A percentile compares a stretch with the other conserved stretches of the same genome.
These are phyloP conservation scores for Alosa sapidissima DNA, from an alignment of 2,797 vertebrate species.

Conservation along the genomic window DNA sequence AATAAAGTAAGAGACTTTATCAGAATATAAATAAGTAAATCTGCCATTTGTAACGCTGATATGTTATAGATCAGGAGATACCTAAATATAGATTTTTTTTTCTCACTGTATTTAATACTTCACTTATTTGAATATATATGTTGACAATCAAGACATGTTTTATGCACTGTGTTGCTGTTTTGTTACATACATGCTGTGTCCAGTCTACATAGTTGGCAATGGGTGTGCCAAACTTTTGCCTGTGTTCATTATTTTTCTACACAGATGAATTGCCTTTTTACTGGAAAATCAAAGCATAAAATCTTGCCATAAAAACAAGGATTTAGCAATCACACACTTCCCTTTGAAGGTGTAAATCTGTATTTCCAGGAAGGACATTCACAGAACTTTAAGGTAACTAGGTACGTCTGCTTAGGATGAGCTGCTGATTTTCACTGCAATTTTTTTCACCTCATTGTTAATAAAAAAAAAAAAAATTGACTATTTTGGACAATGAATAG, in stretches of 20 bases:
- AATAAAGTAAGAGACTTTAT: neutral
- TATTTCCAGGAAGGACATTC: neutral
- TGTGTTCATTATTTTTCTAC: neutral
- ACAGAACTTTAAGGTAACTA: neutral
- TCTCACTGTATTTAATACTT: neutral
- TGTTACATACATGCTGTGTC: constrained; percentile 15
- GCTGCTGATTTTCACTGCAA: neutral
- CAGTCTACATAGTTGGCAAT: neutral
- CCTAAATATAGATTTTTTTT: neutral
- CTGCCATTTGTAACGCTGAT: neutral
- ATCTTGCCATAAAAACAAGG: neutral
- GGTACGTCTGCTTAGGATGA: neutral
- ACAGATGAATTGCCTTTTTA: neutral
- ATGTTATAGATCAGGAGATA: neutral
- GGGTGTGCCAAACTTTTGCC: neutral
- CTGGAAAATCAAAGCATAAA: neutral
- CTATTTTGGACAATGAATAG: neutral
- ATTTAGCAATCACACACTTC: neutral
- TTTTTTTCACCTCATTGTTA: neutral
- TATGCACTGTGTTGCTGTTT: constrained; percentile 14
- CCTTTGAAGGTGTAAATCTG: neutral
- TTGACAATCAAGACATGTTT: neutral
- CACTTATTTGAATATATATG: neutral
- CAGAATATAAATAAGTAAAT: neutral
- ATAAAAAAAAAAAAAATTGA: neutral